Conservation (phyloP, 2,888 invertebrate genomes). For the Clanis bilineata region DNA sequence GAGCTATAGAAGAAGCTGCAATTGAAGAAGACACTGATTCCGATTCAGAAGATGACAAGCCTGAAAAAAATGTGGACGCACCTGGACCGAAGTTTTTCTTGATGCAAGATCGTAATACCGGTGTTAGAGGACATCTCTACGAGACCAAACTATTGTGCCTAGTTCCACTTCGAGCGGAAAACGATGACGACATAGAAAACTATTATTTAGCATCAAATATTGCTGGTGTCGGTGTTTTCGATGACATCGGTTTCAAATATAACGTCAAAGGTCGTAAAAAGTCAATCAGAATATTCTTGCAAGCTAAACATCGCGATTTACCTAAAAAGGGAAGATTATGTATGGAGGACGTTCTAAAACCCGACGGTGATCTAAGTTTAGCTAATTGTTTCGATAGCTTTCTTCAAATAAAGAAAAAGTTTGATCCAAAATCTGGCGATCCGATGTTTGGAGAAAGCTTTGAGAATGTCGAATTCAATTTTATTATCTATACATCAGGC, state of each 20-base stretch:
- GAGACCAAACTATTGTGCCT: conserved; percentile 18
- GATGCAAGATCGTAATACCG: conserved; percentile 17
- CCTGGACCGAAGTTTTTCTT: background rate
- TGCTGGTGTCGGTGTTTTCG: conserved; percentile 18
- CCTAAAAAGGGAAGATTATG: conserved; percentile 16
- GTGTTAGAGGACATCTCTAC: conserved; percentile 19
- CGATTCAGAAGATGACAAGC: background rate
- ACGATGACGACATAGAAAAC: conserved; percentile 1
- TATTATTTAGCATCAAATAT: conserved; percentile 20
- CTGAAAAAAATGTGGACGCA: background rate
- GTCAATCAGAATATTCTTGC: conserved; percentile 15
- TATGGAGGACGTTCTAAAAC: conserved; percentile 14
- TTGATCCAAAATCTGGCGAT: conserved; percentile 3
- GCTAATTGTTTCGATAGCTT: conserved; percentile 20
- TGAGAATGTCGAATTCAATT: conserved; percentile 18
- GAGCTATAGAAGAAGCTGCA: background rate
- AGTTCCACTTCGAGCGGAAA: conserved; percentile 15
- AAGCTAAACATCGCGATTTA: conserved; percentile 20
- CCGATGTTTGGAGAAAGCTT: conserved; percentile 14
- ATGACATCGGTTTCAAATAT: conserved; percentile 19
- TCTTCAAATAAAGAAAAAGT: conserved; percentile 8
- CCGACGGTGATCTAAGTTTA: conserved; percentile 13
- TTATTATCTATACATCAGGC: conserved; percentile 18
- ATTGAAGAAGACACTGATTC: background rate
- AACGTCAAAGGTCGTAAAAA: conserved; percentile 9